Base-by-base conservation (phyloP, 2,797 vertebrate genomes). In the Scyliorhinus canicula region DNA sequence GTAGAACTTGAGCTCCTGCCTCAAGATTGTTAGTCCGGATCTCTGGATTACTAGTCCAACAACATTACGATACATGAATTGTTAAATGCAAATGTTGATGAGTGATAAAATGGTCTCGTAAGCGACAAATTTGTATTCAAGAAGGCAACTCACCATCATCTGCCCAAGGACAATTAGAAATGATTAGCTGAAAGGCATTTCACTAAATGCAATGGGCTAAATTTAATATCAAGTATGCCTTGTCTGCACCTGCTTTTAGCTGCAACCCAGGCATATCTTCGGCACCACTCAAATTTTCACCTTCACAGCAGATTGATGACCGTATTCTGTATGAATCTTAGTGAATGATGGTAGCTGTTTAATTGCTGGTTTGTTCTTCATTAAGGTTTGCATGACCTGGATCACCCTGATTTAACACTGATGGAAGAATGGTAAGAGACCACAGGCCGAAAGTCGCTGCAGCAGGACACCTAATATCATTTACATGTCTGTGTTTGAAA, bases 321-420 rank as follows among this genome's bases (percentile, higher is more conserved):
- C 31, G 11, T 93, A 35, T 47, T 65, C 14, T 94, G 4, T 2
- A 11, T 74, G 50, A 40, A 8, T 24, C 28, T 44, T 40, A 28
- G 6, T 95, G 31, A 95, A 63, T 85, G 26, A 35, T 85, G n/a
- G 40, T 40, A 69, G 5, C 63, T 63, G 50, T 85, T 24, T 85
- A 60, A 84, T 94, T 19, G 50, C 67, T 60, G 86, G 35, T 60
- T 96, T 95, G 95, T 95, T 96, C 96, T 95, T 96, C 93, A 97
- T 97, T 85, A 96, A 99, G 99, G 99, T 95, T 98, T 99, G 93
- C 99, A 99, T 97, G 99, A 99, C 97, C 97, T 99, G 97, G 99
- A 99, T 96, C 99, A 99, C 96, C 99, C 98, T 31, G 99, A 99
- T 96, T 99, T 99, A 95, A 98, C 98, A 60, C 97, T 99, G 96